Percentiles rank a stretch among this genome's conserved stretches.
Conservation (phyloP, 1,140 invertebrate genomes). For the Heliconius eleuchia region DNA sequence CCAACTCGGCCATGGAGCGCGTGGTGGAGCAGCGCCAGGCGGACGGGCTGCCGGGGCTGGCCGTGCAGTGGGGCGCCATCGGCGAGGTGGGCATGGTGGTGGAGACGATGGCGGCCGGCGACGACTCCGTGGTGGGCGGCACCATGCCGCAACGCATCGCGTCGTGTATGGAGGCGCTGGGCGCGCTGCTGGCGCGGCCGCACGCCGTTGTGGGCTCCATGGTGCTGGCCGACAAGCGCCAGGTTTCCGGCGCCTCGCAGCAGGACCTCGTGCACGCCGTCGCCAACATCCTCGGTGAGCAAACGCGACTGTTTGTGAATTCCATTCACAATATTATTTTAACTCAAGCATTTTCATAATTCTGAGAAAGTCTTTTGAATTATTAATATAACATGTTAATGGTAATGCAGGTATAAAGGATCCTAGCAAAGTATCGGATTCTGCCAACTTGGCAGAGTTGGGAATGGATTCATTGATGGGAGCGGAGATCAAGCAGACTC, state of each 20-base stretch:
- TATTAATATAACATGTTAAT: too few relatives aligned
- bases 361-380: too few relatives aligned
- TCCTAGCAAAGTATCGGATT: conserved; percentile 86
- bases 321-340: too few relatives aligned
- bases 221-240: conserved; percentile 90
- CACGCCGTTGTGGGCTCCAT: conserved; percentile 92
- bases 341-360: too few relatives aligned
- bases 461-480: conserved; percentile 99
- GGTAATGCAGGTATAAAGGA: conserved; percentile 86
- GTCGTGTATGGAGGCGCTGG: conserved; percentile 93
- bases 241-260: conserved; percentile 75
- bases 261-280: conserved; percentile 87
- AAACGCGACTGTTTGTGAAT: background rate
- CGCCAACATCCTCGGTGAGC: conserved; percentile 90
- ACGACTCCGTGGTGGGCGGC: conserved; percentile 95
- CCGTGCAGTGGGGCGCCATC: conserved; percentile 99
- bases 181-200: conserved; percentile 93
- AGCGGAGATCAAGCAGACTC: conserved; percentile 97
- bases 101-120: conserved; percentile 88
- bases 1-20: conserved; percentile 98
- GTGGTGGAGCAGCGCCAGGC: conserved; percentile 92
- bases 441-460: conserved; percentile 92
- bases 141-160: conserved; percentile 95
- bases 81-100: conserved; percentile 97
- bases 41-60: conserved; percentile 88